Evolutionary conservation across 2,113 vertebrate species (phyloP), one percentile per base, ranked within the genome.

Genomic region (Festucalex cinctus): DNA sequence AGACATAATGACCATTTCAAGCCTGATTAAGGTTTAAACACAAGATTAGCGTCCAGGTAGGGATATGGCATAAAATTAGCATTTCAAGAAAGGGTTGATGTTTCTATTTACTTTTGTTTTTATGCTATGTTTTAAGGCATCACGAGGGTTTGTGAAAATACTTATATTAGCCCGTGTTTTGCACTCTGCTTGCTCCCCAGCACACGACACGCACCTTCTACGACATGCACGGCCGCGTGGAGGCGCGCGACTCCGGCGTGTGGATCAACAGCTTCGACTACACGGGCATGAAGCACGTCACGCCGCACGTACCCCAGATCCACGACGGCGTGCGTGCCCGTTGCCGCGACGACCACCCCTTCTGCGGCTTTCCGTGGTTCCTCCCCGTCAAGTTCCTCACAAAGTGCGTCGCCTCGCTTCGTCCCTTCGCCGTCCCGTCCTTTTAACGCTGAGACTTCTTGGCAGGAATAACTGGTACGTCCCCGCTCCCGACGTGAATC

Each of bases 211-310:
- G 97, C 78, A 93, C 91, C 20, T 96, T 98, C 85, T 94, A 95
- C 80, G 90, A 89, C 32, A 75, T 97, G 70, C 86, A 92, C 64
- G 96, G 96, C 53, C 91, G 90, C 14, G 74, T 96, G 78, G 84
- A 93, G 83, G 93, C 93, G 81, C 89, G 49, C 41, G 96, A 99
- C 86, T 96, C 97, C 4, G 96, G 96, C 37, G 90, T 98, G 68
- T 99, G 97, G 96, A 93, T 98, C 75, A 98, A 96, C 91, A 95
- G 94, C 58, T 96, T 98, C 71, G 96, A 98, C 86, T 99, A 94
- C 82, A 95, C 91, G 1, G 95, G 91, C 63, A 93, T 99, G 69
- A 92, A 93, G 75, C 92, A 98, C 72, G 12, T 99, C 88, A 94
- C 94, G 1, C 94, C 95, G 8, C 81, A 92, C 64, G 61, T 98